Conservation (phyloP, 2,113 vertebrate genomes). For the Catharus fuscescens region DNA sequence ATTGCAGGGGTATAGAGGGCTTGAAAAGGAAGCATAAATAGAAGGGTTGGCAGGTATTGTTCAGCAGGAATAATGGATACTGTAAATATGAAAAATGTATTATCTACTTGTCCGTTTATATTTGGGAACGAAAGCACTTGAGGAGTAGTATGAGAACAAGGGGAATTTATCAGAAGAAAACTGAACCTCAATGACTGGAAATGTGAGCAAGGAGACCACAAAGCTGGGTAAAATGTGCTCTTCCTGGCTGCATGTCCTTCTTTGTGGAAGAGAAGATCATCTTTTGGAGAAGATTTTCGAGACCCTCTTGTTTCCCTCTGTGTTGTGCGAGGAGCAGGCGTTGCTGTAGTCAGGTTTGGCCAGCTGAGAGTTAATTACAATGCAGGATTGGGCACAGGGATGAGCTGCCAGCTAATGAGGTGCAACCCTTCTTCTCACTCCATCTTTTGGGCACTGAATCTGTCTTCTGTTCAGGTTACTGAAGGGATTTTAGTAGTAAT, state of each 20-base stretch:
- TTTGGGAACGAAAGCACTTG: not conserved
- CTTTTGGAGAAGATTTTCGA: not conserved
- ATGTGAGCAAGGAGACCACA: not conserved
- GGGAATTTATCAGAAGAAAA: not conserved
- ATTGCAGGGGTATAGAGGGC: not conserved
- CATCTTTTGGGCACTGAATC: not conserved
- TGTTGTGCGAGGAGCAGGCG: not conserved
- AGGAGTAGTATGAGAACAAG: not conserved
- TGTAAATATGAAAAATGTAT: not conserved
- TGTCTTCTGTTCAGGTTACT: not conserved
- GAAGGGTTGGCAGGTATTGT: not conserved
- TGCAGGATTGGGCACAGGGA: not conserved
- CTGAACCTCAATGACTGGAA: not conserved
- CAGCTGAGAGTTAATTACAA: not conserved
- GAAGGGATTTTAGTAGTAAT: not conserved
- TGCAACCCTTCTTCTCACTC: not conserved
- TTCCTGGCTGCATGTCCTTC: not conserved
- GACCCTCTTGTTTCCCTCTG: not conserved
- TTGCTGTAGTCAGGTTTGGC: not conserved
- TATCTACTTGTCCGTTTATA: not conserved
- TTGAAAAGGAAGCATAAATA: not conserved
- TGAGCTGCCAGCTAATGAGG: not conserved
- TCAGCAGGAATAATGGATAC: not conserved
- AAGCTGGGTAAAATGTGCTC: not conserved
- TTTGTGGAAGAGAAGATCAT: not conserved